Evolutionary conservation across 1,140 invertebrate species (phyloP), one percentile per base, ranked within the genome.

Genomic region (Brachionus manjavacas): DNA sequence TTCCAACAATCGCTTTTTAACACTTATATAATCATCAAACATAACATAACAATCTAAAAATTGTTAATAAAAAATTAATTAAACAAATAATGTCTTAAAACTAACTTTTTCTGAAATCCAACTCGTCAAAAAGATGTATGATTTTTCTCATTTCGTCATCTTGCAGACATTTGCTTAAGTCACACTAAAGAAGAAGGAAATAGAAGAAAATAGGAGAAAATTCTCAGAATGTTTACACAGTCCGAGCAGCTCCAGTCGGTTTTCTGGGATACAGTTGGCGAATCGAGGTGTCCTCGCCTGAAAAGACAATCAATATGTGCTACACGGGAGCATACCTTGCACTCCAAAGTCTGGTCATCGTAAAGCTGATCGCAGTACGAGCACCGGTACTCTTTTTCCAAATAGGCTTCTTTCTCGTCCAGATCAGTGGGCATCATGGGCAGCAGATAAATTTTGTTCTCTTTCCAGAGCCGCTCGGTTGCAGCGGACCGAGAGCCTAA

Each of bases 131-230:
- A 14, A 64, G 8, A 14, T 60, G 43, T 1, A 81, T 81, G 28
- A 81, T 64, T 64, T 39, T 81, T 68, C 79, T 60, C 52, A 81
- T 81, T 41, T 81, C 79, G 14, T 81, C 52, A 81, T 81, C 79
- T 9, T 81, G 20, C 4, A 81, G 39, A 41, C 52, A 68, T 31
- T 64, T 81, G 60, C 79, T 81, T 16, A 81, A 81, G 60, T 81
- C 79, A 64, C 52, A 43, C 79, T 81, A 31, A 46, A 46, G 66
- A 12, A 35, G 4, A 43, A 81, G 11, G 14, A 81, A 64, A 16
- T 81, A 25, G n/a, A 28, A 66, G 31, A 16, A 81, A 64, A 81
- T 35, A n/a, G 9, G 52, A 11, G n/a, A 14, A n/a, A 4, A 9
- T 28, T 49, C 7, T 11, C 31, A 20, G 6, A 81, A 39, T 20